phyloP scores from a whole-genome alignment of 2,113 vertebrate species.

The Aegithalos caudatus region DNA sequence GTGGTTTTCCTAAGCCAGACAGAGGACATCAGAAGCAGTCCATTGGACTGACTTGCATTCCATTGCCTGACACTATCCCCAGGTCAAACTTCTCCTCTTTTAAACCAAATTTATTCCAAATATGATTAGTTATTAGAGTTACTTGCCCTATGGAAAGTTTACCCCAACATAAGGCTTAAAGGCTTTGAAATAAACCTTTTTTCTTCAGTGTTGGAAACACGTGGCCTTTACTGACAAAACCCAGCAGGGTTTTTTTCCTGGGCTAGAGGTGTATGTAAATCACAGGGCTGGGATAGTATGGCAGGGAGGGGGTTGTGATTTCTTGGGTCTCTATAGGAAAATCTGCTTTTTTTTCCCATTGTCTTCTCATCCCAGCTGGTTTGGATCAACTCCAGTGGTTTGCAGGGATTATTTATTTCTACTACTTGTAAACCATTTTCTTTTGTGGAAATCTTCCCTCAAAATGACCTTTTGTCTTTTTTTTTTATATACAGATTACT shows the following conservation, averaged over 20 bases:
- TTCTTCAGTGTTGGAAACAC: background rate
- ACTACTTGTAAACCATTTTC: background rate
- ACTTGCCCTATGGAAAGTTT: background rate
- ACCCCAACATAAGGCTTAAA: background rate
- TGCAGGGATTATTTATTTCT: background rate
- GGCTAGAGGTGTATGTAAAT: background rate
- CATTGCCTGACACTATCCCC: background rate
- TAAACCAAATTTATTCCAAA: background rate
- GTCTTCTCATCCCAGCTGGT: background rate
- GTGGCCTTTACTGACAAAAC: background rate
- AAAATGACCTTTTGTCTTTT: background rate
- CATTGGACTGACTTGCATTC: background rate
- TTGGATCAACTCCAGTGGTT: background rate
- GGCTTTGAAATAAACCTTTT: background rate
- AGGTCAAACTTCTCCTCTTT: background rate
- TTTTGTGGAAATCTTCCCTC: background rate
- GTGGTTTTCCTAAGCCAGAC: background rate
- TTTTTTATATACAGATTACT: background rate
- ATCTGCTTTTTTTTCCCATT: background rate
- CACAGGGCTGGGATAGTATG: background rate
- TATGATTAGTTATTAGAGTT: background rate
- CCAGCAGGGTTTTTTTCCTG: fast-evolving
- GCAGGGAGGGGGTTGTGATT: background rate
- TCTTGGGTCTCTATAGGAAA: background rate
- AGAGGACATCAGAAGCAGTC: background rate